Evolutionary conservation across 2,113 vertebrate genomes (phyloP).

Genomic region (Harpagus bidentatus): DNA sequence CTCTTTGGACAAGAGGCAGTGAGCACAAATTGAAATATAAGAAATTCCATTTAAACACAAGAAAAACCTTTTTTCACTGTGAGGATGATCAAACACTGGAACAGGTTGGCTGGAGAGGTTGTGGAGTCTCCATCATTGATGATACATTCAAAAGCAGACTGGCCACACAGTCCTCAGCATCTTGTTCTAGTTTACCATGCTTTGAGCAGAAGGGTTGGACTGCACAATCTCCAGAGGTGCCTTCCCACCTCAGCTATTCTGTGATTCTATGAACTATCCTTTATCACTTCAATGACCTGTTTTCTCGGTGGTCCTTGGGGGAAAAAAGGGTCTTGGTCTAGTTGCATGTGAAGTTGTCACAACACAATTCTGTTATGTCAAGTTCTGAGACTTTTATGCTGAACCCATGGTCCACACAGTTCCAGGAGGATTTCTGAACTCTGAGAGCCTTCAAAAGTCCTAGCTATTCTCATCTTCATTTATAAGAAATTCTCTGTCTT

Average conservation of each 20-base stretch:
- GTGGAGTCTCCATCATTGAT: background rate
- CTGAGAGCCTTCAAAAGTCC: background rate
- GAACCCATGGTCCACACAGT: background rate
- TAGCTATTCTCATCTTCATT: background rate
- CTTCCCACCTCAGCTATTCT: background rate
- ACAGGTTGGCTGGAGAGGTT: background rate
- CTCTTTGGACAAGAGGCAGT: background rate
- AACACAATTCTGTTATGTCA: background rate
- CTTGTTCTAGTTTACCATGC: background rate
- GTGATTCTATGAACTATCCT: rapidly evolving
- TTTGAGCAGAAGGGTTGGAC: background rate
- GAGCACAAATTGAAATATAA: background rate
- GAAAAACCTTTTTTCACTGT: background rate
- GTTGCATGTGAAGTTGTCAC: background rate
- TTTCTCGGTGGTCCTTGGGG: background rate
- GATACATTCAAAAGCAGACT: background rate
- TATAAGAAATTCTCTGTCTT: background rate
- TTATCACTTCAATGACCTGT: background rate
- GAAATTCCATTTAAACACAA: background rate
- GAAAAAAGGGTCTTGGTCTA: background rate
- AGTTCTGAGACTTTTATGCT: background rate
- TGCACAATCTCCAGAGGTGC: background rate
- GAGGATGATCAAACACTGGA: background rate
- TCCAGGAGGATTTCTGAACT: background rate
- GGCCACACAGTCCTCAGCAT: background rate